These are phyloP conservation scores for Caenorhabditis sp. DNA, from an alignment of 2,888 invertebrate genomes.

Conservation along the genomic window DNA sequence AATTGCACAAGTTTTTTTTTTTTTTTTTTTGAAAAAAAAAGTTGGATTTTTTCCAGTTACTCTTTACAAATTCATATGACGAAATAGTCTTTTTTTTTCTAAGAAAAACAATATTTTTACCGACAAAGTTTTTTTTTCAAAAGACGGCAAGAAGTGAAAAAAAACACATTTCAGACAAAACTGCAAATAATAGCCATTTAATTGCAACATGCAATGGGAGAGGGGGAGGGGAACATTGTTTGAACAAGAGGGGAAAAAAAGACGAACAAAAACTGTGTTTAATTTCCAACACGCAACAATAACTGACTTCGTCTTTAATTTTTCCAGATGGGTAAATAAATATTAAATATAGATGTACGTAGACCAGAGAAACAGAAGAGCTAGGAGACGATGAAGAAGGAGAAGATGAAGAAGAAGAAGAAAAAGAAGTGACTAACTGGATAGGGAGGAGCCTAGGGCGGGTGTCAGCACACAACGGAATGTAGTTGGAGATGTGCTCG, in stretches of 20 bases:
- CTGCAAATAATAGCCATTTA: neutral
- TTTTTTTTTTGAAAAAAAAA: too few relatives aligned
- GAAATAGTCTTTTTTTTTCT: too few relatives aligned
- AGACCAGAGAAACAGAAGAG: slow-evolving; percentile 11
- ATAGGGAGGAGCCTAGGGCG: slow-evolving; percentile 14
- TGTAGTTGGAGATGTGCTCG: slow-evolving; percentile 5
- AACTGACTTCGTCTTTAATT: neutral
- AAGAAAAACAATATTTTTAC: too few relatives aligned
- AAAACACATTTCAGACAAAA: too few relatives aligned
- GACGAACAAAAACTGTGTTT: too few relatives aligned
- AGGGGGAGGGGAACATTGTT: neutral
- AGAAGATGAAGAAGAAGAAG: slow-evolving; percentile 8
- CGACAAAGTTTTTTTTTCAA: too few relatives aligned
- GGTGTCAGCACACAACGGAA: slow-evolving; percentile 6
- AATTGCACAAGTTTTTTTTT: too few relatives aligned
- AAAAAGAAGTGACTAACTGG: slow-evolving; percentile 7
- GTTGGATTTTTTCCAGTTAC: too few relatives aligned
- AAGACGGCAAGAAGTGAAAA: too few relatives aligned
- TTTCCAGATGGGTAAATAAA: slow-evolving; percentile 9
- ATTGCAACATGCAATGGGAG: neutral
- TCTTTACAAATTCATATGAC: too few relatives aligned
- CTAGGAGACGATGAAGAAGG: slow-evolving; percentile 13
- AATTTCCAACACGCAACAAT: neutral
- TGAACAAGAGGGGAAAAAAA: neutral
- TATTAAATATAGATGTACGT: slow-evolving; percentile 1